Evolutionary conservation across 2,113 vertebrate genomes (phyloP).

Genomic region (Sclerurus mexicanus): DNA sequence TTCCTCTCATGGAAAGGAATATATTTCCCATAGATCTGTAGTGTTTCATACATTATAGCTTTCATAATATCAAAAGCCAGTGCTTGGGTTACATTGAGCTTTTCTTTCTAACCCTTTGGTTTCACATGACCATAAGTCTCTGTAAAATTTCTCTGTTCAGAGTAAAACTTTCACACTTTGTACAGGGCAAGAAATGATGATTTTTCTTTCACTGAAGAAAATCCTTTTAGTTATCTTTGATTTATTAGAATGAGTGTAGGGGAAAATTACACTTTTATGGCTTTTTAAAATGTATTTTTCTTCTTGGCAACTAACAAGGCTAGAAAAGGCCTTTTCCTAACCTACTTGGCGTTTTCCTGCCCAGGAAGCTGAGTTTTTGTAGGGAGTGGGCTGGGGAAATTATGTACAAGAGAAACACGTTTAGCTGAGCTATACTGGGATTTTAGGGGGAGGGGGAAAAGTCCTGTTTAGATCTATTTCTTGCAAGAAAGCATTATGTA

Average conservation of each 20-base stretch:
- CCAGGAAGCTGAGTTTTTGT: not conserved
- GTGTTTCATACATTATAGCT: constrained; percentile 54
- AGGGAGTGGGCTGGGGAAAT: not conserved
- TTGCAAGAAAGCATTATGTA: not conserved
- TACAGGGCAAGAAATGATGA: constrained; percentile 54
- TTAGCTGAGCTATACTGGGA: not conserved
- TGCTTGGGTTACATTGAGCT: constrained; percentile 41
- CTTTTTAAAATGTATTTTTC: constrained; percentile 68
- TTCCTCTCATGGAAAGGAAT: constrained; percentile 38
- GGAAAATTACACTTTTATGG: constrained; percentile 62
- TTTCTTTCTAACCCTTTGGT: constrained; percentile 43
- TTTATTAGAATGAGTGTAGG: constrained; percentile 56
- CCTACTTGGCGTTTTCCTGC: constrained; percentile 10
- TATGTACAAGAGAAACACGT: not conserved
- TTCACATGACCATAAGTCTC: constrained; percentile 55
- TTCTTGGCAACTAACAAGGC: constrained; percentile 58
- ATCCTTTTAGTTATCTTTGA: constrained; percentile 69
- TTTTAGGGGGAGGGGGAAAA: not conserved
- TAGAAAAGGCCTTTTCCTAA: constrained; percentile 41
- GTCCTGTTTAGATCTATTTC: not conserved
- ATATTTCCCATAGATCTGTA: constrained; percentile 59
- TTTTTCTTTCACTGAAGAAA: constrained; percentile 65
- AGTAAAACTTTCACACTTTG: constrained; percentile 43
- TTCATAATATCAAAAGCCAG: constrained; percentile 47
- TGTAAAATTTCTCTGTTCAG: constrained; percentile 27